phyloP scores from a whole-genome alignment of 2,797 vertebrate species.

The Peromyscus aztecus region DNA sequence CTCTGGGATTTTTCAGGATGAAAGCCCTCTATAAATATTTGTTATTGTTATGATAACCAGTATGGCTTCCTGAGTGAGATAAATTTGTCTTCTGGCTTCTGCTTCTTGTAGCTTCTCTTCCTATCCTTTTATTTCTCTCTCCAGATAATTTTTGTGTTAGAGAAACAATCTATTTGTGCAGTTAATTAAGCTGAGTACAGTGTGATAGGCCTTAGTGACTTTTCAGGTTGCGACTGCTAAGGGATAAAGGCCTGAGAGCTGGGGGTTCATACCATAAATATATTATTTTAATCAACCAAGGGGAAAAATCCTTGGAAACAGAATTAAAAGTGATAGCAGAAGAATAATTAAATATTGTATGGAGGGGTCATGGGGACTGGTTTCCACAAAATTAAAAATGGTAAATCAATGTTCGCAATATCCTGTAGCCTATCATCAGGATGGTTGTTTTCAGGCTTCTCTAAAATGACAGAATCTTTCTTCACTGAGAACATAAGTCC shows the following conservation, averaged over 20 bases:
- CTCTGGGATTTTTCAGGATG: constrained; percentile 68
- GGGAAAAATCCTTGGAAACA: constrained; percentile 58
- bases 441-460: constrained; percentile 42
- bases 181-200: constrained; percentile 70
- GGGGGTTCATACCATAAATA: constrained; percentile 50
- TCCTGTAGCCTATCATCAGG: constrained; percentile 44
- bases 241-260: constrained; percentile 60
- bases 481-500: background rate
- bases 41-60: constrained; percentile 74
- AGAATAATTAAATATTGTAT: constrained; percentile 73
- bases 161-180: constrained; percentile 67
- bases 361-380: constrained; percentile 5
- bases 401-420: constrained; percentile 72
- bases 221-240: constrained; percentile 71
- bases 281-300: constrained; percentile 75
- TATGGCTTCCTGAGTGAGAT: constrained; percentile 79
- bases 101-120: constrained; percentile 63
- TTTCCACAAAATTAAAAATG: constrained; percentile 77
- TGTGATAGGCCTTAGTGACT: constrained; percentile 58
- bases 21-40: constrained; percentile 75
- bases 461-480: constrained; percentile 31
- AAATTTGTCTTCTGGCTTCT: constrained; percentile 79
- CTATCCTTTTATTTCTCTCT: constrained; percentile 62
- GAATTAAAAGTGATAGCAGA: constrained; percentile 73
- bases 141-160: constrained; percentile 63